phyloP scores from a whole-genome alignment of 2,113 vertebrate genomes.

The Ondatra zibethicus region DNA sequence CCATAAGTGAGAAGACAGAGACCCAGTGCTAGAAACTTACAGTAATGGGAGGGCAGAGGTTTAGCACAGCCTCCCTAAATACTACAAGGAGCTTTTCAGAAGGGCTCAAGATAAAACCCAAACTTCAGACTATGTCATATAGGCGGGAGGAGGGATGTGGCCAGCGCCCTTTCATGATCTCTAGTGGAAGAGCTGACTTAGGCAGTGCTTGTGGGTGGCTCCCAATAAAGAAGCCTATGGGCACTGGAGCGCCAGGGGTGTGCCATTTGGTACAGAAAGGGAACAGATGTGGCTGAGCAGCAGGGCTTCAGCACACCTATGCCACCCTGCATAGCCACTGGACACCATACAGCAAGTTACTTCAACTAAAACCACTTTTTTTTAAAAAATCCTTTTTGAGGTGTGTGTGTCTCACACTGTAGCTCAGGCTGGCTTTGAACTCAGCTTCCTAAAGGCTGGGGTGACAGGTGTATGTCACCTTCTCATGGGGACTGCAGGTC shows the following conservation, averaged over 20 bases:
- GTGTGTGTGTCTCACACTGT: neutral
- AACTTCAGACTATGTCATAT: neutral
- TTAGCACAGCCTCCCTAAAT: neutral
- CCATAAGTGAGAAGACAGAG: neutral
- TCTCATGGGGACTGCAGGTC: neutral
- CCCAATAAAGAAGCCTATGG: neutral
- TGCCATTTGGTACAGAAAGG: neutral
- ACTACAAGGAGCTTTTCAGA: neutral
- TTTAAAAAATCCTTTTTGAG: neutral
- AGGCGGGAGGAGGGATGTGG: too few relatives aligned
- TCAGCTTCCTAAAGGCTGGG: neutral
- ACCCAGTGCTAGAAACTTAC: neutral
- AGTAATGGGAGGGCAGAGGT: neutral
- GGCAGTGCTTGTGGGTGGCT: neutral
- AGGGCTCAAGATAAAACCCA: neutral
- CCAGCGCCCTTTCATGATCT: too few relatives aligned
- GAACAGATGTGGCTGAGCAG: neutral
- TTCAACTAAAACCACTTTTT: neutral
- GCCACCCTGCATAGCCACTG: neutral
- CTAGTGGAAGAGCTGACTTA: neutral
- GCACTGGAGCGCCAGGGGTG: neutral
- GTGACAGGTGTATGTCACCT: neutral
- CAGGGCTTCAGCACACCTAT: neutral
- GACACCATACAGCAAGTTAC: neutral
- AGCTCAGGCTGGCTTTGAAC: neutral